Evolutionary conservation across 2,888 invertebrate species (phyloP), one percentile per base, ranked within the genome.

Genomic region (Eristalis arbustorum): DNA sequence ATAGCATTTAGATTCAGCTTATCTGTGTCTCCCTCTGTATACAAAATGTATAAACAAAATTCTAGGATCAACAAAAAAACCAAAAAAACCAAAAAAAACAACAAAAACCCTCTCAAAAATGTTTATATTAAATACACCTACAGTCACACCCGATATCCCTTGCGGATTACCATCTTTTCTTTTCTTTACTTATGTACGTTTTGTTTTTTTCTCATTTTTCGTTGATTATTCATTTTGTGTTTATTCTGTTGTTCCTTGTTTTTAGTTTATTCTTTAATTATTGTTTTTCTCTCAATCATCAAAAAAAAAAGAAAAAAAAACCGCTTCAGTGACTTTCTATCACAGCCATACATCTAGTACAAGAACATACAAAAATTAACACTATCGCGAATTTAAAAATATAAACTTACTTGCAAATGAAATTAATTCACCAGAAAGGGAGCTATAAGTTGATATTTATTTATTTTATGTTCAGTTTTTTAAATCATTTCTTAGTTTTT

Each of bases 371-470:
- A 25, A 64, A 25, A 59, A 71, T 25, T 13, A 64, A 57, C 59
- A 66, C 67, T 14, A 25, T 13, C 57, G 57, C 74, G 61, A 49
- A 64, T 75, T 64, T 23, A 13, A 40, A 18, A 5, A 3, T 5
- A 31, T 8, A 8, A 31, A 8, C 8, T 31, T 8, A 31, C 37
- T 37, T 25, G 23, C 13, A 25, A 59, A 59, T 59, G 49, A 25
- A 42, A 42, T 68, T 34, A 11, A 37, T 49, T 67, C 68, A 76
- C 34, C 78, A 82, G 82, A 87, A 82, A 82, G 87, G 82, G 77
- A 87, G 82, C 82, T 82, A 77, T 77, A 40, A 85, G 34, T 74
- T 25, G 25, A 59, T n/a, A n/a, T n/a, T n/a, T n/a, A n/a, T n/a
- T n/a, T n/a, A n/a, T 6, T 28, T 59, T 59, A 6, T 22, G 37